Evolutionary conservation across 2,888 invertebrate species (phyloP).

Genomic region (Mayetiola destructor): DNA sequence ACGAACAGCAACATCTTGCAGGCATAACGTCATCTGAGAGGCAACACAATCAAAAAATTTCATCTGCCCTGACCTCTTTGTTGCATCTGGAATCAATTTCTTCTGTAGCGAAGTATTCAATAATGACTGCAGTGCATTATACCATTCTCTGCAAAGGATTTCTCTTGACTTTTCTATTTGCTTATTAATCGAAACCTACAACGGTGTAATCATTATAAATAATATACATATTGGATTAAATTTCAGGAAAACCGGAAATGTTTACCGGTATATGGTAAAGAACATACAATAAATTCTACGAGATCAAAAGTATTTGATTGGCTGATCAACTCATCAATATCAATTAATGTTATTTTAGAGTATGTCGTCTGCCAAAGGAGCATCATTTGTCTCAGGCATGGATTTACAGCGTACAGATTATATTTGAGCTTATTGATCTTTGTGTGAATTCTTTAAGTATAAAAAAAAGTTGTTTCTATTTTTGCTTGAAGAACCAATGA

Average conservation of each 20-base stretch:
- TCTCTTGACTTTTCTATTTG: conserved; percentile 54
- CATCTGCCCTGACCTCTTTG: conserved; percentile 48
- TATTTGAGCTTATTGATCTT: conserved; percentile 41
- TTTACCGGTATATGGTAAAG: neutral
- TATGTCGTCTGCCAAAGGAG: conserved; percentile 70
- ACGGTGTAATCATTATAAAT: conserved; percentile 6
- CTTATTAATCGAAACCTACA: conserved; percentile 32
- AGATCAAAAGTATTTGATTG: conserved; percentile 30
- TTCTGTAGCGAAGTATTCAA: conserved; percentile 47
- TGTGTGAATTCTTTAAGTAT: conserved; percentile 30
- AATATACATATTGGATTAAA: conserved; percentile 11
- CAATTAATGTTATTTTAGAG: conserved; percentile 36
- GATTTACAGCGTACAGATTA: conserved; percentile 62
- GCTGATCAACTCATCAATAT: conserved; percentile 31
- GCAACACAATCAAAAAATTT: conserved; percentile 75
- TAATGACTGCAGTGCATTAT: conserved; percentile 30
- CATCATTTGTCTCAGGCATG: conserved; percentile 63
- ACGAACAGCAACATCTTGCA: conserved; percentile 65
- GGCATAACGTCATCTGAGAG: conserved; percentile 74
- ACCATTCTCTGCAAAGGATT: conserved; percentile 44
- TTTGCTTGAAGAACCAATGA: neutral
- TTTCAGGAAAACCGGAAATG: neutral
- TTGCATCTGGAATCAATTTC: conserved; percentile 50
- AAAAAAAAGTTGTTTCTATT: conserved; percentile 5
- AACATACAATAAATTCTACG: conserved; percentile 29